Conservation (phyloP, 1,140 invertebrate genomes). For the Sweltsa coloradensis region DNA sequence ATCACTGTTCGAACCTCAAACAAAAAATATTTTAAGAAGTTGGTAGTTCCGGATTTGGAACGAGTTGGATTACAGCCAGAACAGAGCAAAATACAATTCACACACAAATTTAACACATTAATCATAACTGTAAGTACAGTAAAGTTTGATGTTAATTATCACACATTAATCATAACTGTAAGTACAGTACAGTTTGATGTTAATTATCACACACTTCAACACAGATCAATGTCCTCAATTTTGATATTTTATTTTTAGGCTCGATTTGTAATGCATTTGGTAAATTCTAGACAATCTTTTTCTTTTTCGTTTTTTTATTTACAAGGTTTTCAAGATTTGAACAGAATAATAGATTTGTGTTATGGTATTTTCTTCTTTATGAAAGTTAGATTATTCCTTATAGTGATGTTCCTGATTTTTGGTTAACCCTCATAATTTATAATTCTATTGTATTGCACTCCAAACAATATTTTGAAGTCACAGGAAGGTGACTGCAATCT, state of each 20-base stretch:
- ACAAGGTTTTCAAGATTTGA: too few species aligned
- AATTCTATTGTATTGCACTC: too few species aligned
- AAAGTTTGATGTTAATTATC: not conserved
- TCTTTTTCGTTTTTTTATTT: not conserved
- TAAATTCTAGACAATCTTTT: not conserved
- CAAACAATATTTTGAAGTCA: too few species aligned
- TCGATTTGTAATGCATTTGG: not conserved
- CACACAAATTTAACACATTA: conserved; percentile 62
- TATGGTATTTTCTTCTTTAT: too few species aligned
- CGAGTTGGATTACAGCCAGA: conserved; percentile 44
- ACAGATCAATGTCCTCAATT: not conserved
- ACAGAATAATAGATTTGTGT: too few species aligned
- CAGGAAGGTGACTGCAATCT: too few species aligned
- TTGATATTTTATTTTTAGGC: not conserved
- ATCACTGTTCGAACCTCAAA: conserved; percentile 59
- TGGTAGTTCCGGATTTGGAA: conserved; percentile 55
- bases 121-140: conserved; percentile 56
- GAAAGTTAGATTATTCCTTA: too few species aligned
- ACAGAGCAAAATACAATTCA: conserved; percentile 47
- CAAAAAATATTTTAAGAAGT: conserved; percentile 69
- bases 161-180: not conserved
- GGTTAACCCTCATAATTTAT: too few species aligned
- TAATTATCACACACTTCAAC: not conserved
- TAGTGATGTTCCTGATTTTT: too few species aligned
- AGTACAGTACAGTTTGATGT: not conserved